A percentile compares a stretch with the other conserved stretches of the same genome.
Evolutionary conservation across 2,113 vertebrate species (phyloP).

Genomic region (Mesocricetus auratus): DNA sequence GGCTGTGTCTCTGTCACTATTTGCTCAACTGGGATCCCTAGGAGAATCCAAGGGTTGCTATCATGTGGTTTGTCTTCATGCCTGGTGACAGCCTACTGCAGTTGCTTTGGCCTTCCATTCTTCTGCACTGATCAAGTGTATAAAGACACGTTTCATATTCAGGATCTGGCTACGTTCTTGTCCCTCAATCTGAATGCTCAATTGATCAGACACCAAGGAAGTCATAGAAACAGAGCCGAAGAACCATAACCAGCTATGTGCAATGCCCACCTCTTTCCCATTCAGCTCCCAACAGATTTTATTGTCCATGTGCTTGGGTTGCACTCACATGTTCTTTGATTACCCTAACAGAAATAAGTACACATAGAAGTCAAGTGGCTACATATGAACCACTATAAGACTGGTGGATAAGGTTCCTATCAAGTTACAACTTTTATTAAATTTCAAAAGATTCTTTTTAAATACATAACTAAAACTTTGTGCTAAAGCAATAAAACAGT

Average conservation of each 20-base stretch:
- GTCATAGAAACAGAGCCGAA: background rate
- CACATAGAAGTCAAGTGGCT: background rate
- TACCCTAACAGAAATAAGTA: background rate
- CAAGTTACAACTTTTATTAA: background rate
- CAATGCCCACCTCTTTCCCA: fast-evolving
- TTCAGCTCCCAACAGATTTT: background rate
- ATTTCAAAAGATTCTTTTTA: background rate
- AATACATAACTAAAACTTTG: background rate
- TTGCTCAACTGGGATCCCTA: background rate
- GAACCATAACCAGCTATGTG: background rate
- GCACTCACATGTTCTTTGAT: background rate
- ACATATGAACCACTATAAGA: background rate
- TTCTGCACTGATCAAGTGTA: background rate
- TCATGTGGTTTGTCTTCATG: background rate
- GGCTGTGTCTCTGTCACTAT: background rate
- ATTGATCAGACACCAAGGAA: background rate
- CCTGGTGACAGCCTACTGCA: too few species aligned
- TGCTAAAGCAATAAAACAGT: background rate
- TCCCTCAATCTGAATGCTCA: background rate
- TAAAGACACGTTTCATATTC: background rate
- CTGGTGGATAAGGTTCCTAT: background rate
- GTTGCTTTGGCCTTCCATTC: background rate
- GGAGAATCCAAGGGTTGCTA: background rate
- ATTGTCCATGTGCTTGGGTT: too few species aligned
- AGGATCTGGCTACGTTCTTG: background rate